Base-by-base conservation (phyloP, 2,113 vertebrate genomes). In the Noctilio leporinus region DNA sequence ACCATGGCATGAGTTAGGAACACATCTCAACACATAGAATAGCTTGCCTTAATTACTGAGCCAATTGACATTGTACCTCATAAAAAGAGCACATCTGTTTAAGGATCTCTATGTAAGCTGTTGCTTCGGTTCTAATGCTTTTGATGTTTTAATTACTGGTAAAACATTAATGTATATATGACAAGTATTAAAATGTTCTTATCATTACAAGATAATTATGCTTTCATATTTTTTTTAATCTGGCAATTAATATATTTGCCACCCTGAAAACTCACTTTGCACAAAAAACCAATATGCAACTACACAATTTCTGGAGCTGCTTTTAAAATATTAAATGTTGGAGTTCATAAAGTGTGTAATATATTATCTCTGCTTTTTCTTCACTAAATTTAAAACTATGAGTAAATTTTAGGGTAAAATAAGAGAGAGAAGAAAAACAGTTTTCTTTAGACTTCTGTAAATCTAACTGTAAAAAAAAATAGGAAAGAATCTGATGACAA, bases 321-420 rank as follows among this genome's bases (percentile, higher is more conserved):
- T 72, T 72, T 89, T 84, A 72, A 95, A 89, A 69, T 83, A 69
- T 38, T 38, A 82, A 77, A 15, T 87, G 4, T 70, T 47, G 10
- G 35, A 47, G 15, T 45, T 85, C 45, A 59, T 47, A 38, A 91
- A 78, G 2, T 26, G 16, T 49, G 1, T 3, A 78, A 43, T 51
- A 62, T 12, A 53, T 72, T 84, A 28, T 43, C 10, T 43, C 11
- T 33, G 7, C 7, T 78, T 67, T 92, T 75, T 1, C 10, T 81
- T 33, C 4, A 53, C n/a, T 83, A 70, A 76, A 30, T 75, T 77
- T 82, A 81, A 84, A 93, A 89, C n/a, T 76, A 7, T 73, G 64
- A 83, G 9, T 73, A 69, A 64, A 11, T 78, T 86, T 86, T 80
- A 67, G 90, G 4, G n/a, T 65, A 73, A 38, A 67, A 3, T 64